Percentiles rank a stretch among this genome's conserved stretches.
Evolutionary conservation across 2,888 invertebrate genomes (phyloP).

Genomic region (Drosophila emarginata): DNA sequence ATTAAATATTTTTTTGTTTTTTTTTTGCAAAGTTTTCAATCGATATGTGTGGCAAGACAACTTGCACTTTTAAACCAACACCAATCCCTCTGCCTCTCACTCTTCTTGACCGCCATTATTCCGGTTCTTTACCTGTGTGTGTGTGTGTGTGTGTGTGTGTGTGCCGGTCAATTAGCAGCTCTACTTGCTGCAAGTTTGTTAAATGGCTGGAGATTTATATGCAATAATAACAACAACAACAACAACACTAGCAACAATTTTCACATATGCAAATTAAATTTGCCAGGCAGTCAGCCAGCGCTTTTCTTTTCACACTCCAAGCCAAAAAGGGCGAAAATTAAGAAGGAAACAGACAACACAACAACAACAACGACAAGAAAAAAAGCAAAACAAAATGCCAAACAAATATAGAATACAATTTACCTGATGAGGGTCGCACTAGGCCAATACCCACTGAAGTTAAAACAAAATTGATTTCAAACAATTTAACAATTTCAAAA

Average conservation of each 20-base stretch:
- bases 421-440: neutral
- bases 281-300: conserved; percentile 52
- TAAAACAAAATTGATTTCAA: neutral
- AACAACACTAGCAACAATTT: conserved; percentile 29
- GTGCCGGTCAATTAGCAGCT: conserved; percentile 68
- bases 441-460: neutral
- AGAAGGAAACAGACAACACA: conserved; percentile 51
- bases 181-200: conserved; percentile 52
- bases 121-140: conserved; percentile 2
- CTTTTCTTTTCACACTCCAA: conserved; percentile 67
- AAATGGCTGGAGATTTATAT: conserved; percentile 62
- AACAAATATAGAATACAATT: conserved; percentile 47
- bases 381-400: conserved; percentile 49
- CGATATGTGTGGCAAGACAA: conserved; percentile 32
- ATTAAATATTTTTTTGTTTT: conserved; percentile 34
- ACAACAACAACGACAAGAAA: conserved; percentile 31
- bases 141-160: neutral
- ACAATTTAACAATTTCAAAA: too few relatives aligned
- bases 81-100: neutral
- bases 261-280: conserved; percentile 74
- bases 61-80: conserved; percentile 34
- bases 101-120: neutral
- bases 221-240: conserved; percentile 16
- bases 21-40: neutral
- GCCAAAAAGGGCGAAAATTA: conserved; percentile 22